Percentiles rank a stretch among this genome's conserved stretches.
Conservation (phyloP, 2,113 vertebrate genomes). For the Ivindomyrus marchei region DNA sequence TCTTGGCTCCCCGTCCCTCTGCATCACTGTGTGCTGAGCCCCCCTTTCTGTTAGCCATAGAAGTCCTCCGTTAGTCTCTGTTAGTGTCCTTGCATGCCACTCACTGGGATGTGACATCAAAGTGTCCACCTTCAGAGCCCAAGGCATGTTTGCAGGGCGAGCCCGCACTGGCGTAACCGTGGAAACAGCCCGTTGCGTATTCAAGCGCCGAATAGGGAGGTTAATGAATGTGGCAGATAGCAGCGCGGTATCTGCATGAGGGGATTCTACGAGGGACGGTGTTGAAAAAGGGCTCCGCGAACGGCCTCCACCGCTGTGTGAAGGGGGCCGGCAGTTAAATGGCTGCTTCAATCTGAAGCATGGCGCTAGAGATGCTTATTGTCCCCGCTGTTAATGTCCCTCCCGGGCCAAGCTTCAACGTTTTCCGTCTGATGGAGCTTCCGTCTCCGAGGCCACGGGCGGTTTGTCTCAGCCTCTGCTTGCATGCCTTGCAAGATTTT, state of each 20-base stretch:
- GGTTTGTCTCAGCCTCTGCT: background rate
- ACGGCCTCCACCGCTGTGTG: background rate
- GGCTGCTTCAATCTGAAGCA: background rate
- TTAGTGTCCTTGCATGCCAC: background rate
- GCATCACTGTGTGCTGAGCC: background rate
- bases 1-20: background rate
- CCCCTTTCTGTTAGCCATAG: background rate
- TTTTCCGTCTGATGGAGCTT: background rate
- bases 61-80: background rate
- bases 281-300: background rate
- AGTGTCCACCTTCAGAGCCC: background rate
- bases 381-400: background rate
- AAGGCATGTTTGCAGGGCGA: background rate
- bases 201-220: background rate
- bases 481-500: background rate
- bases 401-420: background rate
- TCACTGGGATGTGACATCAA: background rate
- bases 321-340: background rate
- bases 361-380: background rate
- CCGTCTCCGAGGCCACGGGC: background rate
- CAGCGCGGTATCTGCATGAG: background rate
- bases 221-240: background rate
- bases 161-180: background rate
- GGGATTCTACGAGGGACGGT: background rate
- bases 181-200: background rate